Conservation (phyloP, 2,113 vertebrate species). For the Sylvilagus bachmani region DNA sequence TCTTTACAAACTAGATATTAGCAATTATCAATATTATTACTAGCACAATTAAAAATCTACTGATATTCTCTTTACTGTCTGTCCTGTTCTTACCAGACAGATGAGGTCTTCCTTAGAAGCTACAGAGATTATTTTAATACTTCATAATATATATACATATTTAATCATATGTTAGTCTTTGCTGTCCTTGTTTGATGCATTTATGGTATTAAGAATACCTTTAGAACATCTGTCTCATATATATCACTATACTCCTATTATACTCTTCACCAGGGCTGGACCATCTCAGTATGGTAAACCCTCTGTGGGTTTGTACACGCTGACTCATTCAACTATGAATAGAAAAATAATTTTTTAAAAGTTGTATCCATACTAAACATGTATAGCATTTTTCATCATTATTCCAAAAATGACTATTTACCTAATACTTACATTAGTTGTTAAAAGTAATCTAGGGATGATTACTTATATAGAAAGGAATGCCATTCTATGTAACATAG, state of each 20-base stretch:
- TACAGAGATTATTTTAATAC: not conserved
- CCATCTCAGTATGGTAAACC: not conserved
- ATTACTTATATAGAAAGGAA: too few relatives aligned
- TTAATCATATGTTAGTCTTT: not conserved
- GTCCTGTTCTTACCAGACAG: not conserved
- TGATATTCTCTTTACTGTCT: not conserved
- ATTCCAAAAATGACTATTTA: too few relatives aligned
- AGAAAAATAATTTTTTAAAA: too few relatives aligned
- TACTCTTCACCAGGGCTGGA: not conserved
- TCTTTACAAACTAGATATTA: too few relatives aligned
- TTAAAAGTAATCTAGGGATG: too few relatives aligned
- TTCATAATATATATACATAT: not conserved
- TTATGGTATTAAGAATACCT: not conserved
- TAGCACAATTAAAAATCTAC: not conserved
- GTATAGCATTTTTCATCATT: too few relatives aligned
- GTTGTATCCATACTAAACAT: too few relatives aligned
- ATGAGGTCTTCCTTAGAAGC: not conserved
- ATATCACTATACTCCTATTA: not conserved
- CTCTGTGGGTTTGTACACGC: too few relatives aligned
- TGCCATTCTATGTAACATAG: too few relatives aligned
- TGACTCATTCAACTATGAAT: too few relatives aligned
- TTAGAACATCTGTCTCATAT: not conserved
- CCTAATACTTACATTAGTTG: too few relatives aligned
- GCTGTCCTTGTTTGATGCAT: not conserved
- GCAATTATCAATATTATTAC: not conserved